These are phyloP conservation scores for Spodoptera picta DNA, from an alignment of 2,888 invertebrate genomes.

Conservation along the genomic window DNA sequence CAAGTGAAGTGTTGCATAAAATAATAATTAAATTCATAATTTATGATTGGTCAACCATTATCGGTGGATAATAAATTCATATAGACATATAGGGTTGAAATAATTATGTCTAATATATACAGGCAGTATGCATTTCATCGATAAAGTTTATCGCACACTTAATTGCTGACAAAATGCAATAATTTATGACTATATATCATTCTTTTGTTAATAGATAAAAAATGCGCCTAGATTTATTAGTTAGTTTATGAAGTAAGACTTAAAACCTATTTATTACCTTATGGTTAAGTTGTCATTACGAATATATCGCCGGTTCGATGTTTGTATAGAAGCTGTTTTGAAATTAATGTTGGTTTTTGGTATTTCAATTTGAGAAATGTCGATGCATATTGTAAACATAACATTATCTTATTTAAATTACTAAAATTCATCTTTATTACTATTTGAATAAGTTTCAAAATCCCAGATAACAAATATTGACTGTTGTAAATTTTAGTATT, in stretches of 20 bases:
- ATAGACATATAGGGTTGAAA: constrained; percentile 49
- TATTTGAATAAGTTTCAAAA: too few species aligned
- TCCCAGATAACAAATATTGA: too few species aligned
- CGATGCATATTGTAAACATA: too few species aligned
- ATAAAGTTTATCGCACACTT: constrained; percentile 6
- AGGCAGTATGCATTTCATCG: constrained; percentile 28
- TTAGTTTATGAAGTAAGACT: background rate
- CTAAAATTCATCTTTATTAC: too few species aligned
- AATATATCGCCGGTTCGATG: too few species aligned
- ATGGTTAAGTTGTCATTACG: too few species aligned
- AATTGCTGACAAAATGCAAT: constrained; percentile 47
- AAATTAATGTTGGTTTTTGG: too few species aligned
- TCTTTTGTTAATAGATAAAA: constrained; percentile 1
- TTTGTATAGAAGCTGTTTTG: too few species aligned
- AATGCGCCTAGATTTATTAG: background rate
- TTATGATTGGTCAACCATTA: constrained; percentile 55
- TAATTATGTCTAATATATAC: constrained; percentile 47
- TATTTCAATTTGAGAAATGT: too few species aligned
- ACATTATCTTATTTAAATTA: too few species aligned
- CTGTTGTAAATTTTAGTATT: too few species aligned
- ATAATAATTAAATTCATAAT: constrained; percentile 56
- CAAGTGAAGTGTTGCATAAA: constrained; percentile 47
- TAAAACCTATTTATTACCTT: too few species aligned
- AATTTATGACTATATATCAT: constrained; percentile 16
- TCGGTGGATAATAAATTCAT: constrained; percentile 47